Percentiles rank a stretch among this genome's conserved stretches.
These are phyloP conservation scores for Macrosoma leucophasiata DNA, from an alignment of 2,888 invertebrate genomes.

Conservation along the genomic window DNA sequence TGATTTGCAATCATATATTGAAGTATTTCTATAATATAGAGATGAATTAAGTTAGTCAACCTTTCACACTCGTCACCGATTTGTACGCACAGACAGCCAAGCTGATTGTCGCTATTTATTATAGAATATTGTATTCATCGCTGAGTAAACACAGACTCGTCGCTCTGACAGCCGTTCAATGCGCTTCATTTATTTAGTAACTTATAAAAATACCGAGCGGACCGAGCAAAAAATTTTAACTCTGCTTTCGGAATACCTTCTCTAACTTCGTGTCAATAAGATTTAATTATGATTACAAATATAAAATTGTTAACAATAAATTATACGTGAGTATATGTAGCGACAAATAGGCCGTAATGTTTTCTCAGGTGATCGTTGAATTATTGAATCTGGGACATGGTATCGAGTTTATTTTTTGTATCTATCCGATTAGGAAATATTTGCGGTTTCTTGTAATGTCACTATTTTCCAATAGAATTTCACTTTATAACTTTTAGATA, in stretches of 20 bases:
- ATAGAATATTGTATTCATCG: conserved; percentile 28
- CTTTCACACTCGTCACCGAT: no score
- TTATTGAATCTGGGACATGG: neutral
- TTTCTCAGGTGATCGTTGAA: conserved; percentile 40
- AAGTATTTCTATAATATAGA: no score
- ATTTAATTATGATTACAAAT: no score
- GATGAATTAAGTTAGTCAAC: no score
- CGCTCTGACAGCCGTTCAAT: conserved; percentile 61
- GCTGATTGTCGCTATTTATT: conserved; percentile 41
- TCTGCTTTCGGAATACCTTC: conserved; percentile 25
- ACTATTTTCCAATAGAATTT: no score
- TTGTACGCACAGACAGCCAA: conserved; percentile 30
- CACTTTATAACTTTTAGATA: no score
- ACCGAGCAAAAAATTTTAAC: conserved; percentile 31
- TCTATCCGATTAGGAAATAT: neutral
- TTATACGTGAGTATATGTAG: conserved; percentile 29
- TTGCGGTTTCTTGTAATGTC: neutral
- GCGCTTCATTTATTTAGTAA: conserved; percentile 66
- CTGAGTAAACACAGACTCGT: conserved; percentile 55
- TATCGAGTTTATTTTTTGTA: neutral
- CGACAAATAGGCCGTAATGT: conserved; percentile 30
- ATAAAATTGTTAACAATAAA: no score
- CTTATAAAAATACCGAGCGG: conserved; percentile 57
- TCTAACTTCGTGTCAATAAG: conserved; percentile 28
- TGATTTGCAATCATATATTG: no score